Evolutionary conservation across 37 sponge, comb jelly and placozoan species (phyloP), one percentile per base, ranked within the genome.

Genomic region (Beroe forskalii): DNA sequence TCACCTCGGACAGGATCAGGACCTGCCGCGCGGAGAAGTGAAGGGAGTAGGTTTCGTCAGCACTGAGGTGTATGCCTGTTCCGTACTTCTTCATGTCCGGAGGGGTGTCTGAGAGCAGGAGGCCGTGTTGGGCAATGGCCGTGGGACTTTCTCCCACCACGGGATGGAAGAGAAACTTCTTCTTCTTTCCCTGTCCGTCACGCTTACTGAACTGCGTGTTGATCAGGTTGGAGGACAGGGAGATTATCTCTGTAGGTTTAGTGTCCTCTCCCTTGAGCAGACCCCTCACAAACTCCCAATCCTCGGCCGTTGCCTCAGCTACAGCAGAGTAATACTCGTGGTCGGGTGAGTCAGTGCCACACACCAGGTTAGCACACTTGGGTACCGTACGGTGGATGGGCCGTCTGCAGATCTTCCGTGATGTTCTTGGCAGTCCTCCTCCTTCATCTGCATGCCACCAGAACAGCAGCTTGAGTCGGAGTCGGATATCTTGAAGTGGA

Each of bases 361-460:
- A 6, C 1, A 80, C 55, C 43, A 43, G 6, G 14, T 9, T 37
- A 1, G 55, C 86, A 43, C 86, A 80, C 3, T 30, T 3, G 30
- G 86, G 86, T 20, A 80, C 86, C 20, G 86, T 38, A 14, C 86
- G 86, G 86, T 80, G 55, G 22, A 80, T 80, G 12, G 86, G 86
- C 14, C 86, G 43, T 3, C 86, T 41, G 55, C 86, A 44, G 24
- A 80, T 80, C 55, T 44, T 41, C 86, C 86, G 28, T 32, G n/a
- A n/a, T n/a, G n/a, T n/a, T n/a, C n/a, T n/a, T 27, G 22, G 20
- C 86, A 80, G n/a, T 44, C 40, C 37, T 44, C 55, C 86, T 80
- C 86, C 86, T 80, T 80, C 86, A 80, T 80, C 86, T 80, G 86
- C 86, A 80, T 80, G 6, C 86, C 86, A 24, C 86, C 86, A 48